Evolutionary conservation across 2,888 invertebrate genomes (phyloP).

Genomic region (Melolontha melolontha): DNA sequence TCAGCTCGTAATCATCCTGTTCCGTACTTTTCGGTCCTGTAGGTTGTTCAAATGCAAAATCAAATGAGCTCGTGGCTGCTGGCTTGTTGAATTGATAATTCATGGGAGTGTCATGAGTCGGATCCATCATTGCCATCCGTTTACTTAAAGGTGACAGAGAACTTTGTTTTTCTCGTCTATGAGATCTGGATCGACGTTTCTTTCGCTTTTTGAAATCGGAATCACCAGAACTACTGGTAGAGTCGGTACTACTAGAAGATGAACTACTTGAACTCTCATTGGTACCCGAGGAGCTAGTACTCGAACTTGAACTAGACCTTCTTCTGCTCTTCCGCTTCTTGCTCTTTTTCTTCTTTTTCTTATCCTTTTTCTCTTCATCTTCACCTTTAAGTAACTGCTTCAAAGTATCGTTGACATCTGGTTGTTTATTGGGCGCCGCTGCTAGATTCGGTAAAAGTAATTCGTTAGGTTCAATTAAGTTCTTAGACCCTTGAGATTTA

Average conservation of each 20-base stretch:
- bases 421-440: conserved; percentile 62
- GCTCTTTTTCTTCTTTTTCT: conserved; percentile 74
- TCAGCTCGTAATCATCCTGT: conserved; percentile 75
- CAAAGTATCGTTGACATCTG: conserved; percentile 74
- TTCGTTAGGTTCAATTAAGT: conserved; percentile 74
- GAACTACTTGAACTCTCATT: conserved; percentile 72
- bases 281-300: conserved; percentile 64
- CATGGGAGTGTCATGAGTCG: conserved; percentile 67
- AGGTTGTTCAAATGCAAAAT: conserved; percentile 66
- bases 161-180: conserved; percentile 73
- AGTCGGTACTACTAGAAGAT: conserved; percentile 69
- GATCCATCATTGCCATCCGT: conserved; percentile 81
- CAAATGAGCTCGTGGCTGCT: conserved; percentile 67
- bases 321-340: conserved; percentile 76
- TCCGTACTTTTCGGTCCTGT: conserved; percentile 63
- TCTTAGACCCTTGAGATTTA: conserved; percentile 70
- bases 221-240: conserved; percentile 77
- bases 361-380: conserved; percentile 71
- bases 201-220: conserved; percentile 69
- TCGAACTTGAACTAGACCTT: conserved; percentile 67
- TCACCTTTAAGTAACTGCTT: conserved; percentile 72
- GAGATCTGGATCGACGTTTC: conserved; percentile 70
- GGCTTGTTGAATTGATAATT: conserved; percentile 80
- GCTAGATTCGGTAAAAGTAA: conserved; percentile 72
- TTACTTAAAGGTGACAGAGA: conserved; percentile 87